These are phyloP conservation scores for Rhynchotus rufescens DNA, from an alignment of 2,797 vertebrate genomes.

Conservation along the genomic window DNA sequence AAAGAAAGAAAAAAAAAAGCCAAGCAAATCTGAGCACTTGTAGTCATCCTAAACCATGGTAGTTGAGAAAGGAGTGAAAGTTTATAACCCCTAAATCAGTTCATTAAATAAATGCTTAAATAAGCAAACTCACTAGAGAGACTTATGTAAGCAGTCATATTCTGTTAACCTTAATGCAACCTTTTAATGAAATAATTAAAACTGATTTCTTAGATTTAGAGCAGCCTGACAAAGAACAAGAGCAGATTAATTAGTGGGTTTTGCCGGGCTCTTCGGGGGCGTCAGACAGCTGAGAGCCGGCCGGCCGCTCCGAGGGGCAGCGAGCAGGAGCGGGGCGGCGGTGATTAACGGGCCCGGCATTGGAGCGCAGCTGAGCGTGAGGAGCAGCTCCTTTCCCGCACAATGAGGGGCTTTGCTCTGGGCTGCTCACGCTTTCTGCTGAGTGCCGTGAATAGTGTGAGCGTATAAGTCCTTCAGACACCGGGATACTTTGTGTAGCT, in stretches of 20 bases:
- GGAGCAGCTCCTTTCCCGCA: conserved; percentile 69
- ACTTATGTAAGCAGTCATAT: conserved; percentile 57
- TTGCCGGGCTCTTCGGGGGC: conserved; percentile 46
- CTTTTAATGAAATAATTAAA: conserved; percentile 74
- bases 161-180: conserved; percentile 67
- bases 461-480: conserved; percentile 37
- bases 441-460: conserved; percentile 17
- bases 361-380: conserved; percentile 76
- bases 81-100: conserved; percentile 33
- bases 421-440: not conserved
- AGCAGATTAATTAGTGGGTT: conserved; percentile 76
- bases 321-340: conserved; percentile 60
- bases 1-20: not conserved
- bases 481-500: not conserved
- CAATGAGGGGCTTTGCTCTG: conserved; percentile 51
- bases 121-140: conserved; percentile 45
- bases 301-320: conserved; percentile 61
- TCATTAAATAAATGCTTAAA: conserved; percentile 66
- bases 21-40: not conserved
- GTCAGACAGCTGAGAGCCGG: conserved; percentile 33
- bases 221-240: conserved; percentile 66
- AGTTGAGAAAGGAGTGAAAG: conserved; percentile 39
- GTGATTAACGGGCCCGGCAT: conserved; percentile 63
- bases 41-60: not conserved
- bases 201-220: conserved; percentile 61